Percentiles rank a stretch among this genome's conserved stretches.
phyloP scores from a whole-genome alignment of 2,113 vertebrate species.

The Tamias sibiricus region DNA sequence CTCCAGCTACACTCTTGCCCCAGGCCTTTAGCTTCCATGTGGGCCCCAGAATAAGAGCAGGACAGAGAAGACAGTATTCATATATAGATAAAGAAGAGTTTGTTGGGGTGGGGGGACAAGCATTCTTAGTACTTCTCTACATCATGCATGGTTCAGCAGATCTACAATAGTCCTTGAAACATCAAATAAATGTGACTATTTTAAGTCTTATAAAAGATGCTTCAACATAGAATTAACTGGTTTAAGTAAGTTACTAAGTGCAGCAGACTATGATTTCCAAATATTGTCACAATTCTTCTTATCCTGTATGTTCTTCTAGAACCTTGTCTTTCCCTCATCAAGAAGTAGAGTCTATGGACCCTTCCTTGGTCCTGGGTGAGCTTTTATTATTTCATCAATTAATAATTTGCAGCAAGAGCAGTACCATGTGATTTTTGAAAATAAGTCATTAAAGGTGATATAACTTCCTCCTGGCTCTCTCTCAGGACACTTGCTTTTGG shows the following conservation, averaged over 20 bases:
- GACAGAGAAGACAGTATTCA: background rate
- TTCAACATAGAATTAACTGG: background rate
- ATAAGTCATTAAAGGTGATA: background rate
- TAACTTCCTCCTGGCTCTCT: background rate
- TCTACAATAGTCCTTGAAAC: background rate
- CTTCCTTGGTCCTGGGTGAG: background rate
- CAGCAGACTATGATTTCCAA: background rate
- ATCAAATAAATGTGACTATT: slow-evolving; percentile 20
- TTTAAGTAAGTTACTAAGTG: slow-evolving; percentile 19
- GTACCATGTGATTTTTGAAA: background rate
- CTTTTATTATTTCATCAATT: background rate
- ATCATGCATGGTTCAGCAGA: background rate
- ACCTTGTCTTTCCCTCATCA: background rate
- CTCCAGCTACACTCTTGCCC: background rate
- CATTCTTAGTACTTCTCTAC: background rate
- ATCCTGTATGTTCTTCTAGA: background rate
- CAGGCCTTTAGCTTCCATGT: background rate
- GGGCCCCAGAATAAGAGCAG: background rate
- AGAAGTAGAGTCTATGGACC: background rate
- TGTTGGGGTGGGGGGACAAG: background rate
- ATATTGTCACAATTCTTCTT: background rate
- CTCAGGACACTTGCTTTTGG: background rate
- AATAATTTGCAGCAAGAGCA: background rate
- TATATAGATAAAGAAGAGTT: background rate
- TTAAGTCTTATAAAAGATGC: background rate